These are phyloP conservation scores for Euglossa dilemma DNA, from an alignment of 1,140 invertebrate species.

Conservation along the genomic window DNA sequence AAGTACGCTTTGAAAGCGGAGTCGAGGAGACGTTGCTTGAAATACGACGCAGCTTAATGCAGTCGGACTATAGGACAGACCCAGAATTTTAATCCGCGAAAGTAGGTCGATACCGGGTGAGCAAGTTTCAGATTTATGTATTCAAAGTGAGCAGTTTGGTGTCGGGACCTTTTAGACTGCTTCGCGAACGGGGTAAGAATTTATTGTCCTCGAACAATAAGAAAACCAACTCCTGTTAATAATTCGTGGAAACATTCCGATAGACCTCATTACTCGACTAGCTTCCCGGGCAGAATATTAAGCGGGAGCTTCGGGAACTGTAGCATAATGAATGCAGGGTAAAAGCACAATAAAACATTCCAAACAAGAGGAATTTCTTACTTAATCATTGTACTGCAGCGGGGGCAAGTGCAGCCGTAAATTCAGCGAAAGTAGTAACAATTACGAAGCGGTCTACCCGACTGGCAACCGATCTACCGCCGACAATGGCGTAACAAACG, in stretches of 20 bases:
- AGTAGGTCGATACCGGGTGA: slow-evolving; percentile 13
- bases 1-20: not conserved
- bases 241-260: slow-evolving; percentile 1
- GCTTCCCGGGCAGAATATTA: not conserved
- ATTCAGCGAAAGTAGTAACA: too few species aligned
- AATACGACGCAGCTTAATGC: not conserved
- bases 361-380: too few species aligned
- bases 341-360: too few species aligned
- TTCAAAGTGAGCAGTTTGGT: not conserved
- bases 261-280: not conserved
- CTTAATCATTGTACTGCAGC: too few species aligned
- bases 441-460: too few species aligned
- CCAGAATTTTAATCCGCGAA: slow-evolving; percentile 1
- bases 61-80: not conserved
- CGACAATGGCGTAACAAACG: too few species aligned
- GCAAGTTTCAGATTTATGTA: not conserved
- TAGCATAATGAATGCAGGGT: not conserved
- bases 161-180: not conserved
- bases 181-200: not conserved
- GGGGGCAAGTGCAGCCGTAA: too few species aligned
- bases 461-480: too few species aligned
- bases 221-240: not conserved
- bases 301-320: not conserved
- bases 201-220: not conserved
- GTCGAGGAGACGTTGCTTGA: not conserved